Conservation (phyloP, 2,113 vertebrate species). For the Alethe diademata region DNA sequence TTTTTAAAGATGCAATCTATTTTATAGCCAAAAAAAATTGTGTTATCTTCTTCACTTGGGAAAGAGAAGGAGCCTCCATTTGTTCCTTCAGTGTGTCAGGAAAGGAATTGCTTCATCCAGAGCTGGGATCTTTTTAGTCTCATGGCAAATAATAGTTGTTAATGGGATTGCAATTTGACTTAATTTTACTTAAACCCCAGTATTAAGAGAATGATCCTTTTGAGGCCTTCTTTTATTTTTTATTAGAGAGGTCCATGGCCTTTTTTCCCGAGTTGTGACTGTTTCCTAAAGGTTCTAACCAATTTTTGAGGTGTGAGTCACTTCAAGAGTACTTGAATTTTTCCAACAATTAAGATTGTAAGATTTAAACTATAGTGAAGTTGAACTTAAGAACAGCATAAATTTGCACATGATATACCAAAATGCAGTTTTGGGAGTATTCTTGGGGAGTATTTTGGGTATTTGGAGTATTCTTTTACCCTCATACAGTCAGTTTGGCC, state of each 20-base stretch:
- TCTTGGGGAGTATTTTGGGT: neutral
- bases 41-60: neutral
- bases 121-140: neutral
- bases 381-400: neutral
- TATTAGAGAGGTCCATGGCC: neutral
- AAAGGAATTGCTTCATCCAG: neutral
- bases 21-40: neutral
- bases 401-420: neutral
- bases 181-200: neutral
- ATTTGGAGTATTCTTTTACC: neutral
- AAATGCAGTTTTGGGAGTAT: neutral
- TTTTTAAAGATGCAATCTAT: neutral
- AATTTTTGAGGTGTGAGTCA: neutral
- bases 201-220: neutral
- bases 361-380: neutral
- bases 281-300: neutral
- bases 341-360: neutral
- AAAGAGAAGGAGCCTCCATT: neutral
- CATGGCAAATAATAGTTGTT: neutral
- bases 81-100: neutral
- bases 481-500: neutral
- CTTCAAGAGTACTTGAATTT: neutral
- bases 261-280: neutral
- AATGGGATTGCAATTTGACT: neutral
- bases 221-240: neutral